Base-by-base conservation (phyloP, 2,888 invertebrate genomes). In the Allacma fusca region DNA sequence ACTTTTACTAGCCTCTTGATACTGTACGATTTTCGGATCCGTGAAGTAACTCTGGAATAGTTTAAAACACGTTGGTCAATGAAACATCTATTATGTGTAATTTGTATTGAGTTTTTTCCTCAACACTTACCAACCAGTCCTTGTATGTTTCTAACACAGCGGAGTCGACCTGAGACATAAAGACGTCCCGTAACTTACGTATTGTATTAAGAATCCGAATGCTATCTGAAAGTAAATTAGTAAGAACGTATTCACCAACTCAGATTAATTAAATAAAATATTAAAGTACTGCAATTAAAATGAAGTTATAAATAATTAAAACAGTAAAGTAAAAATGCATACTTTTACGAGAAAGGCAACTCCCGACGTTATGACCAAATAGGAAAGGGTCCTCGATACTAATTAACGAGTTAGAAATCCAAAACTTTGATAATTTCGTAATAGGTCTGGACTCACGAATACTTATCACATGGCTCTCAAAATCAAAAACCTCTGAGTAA, bases 341-440 rank as follows among this genome's bases (percentile, higher is more conserved):
- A 90, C 89, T 90, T 85, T 88, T 88, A 78, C 87, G 85, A 0
- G 88, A 87, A 65, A 91, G 85, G 1, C 89, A 89, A 74, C 87
- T 86, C 23, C 90, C 90, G 57, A 91, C 85, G 84, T 91, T 91
- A 83, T 90, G 90, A 77, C 83, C 86, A 44, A 88, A 85, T 84
- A 90, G 89, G 86, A 91, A 91, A 9, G 91, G 91, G 86, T 91
- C 91, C 86, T 91, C 90, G 80, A 91, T 89, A 40, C 89, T 89
- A 72, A 91, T 86, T 16, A 79, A 34, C 69, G 87, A 87, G 71
- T 87, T 87, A 1, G 88, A 87, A 83, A 87, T 88, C 90, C 90
- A 90, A 34, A 88, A 86, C 84, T 90, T 90, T 78, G 89, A 88
- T 83, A 89, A 87, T 76, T 89, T 87, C 0, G 87, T 87, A 59